These are phyloP conservation scores for Helicorthomorpha holstii DNA, from an alignment of 1,140 invertebrate species.

Conservation along the genomic window DNA sequence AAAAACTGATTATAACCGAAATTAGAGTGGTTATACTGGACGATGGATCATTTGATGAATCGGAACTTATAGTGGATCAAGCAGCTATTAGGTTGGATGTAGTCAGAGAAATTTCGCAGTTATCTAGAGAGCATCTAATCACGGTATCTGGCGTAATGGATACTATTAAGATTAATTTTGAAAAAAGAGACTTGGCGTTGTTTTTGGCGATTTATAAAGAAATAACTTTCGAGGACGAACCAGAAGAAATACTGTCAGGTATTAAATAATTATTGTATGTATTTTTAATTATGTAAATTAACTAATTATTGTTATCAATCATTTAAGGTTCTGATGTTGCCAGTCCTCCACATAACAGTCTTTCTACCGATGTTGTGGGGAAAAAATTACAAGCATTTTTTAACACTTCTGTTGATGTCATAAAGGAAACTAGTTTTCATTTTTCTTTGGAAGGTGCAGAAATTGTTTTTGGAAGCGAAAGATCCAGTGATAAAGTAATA, in stretches of 20 bases:
- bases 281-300: too few relatives aligned
- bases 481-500: conserved; percentile 28
- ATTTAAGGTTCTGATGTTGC: conserved; percentile 17
- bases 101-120: too few relatives aligned
- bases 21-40: background rate
- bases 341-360: conserved; percentile 13
- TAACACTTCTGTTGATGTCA: conserved; percentile 41
- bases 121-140: too few relatives aligned
- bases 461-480: conserved; percentile 51
- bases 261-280: conserved; percentile 3
- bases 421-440: conserved; percentile 36
- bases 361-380: conserved; percentile 38
- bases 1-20: background rate
- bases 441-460: conserved; percentile 45
- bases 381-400: conserved; percentile 56
- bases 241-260: conserved; percentile 18
- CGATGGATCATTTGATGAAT: too few relatives aligned
- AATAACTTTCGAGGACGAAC: conserved; percentile 34
- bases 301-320: too few relatives aligned
- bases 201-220: conserved; percentile 49
- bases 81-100: too few relatives aligned
- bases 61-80: too few relatives aligned
- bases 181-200: conserved; percentile 50
- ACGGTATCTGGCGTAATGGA: too few relatives aligned
- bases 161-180: conserved; percentile 47